phyloP scores from a whole-genome alignment of 1,140 invertebrate genomes.

The Doryteuthis pealeii region DNA sequence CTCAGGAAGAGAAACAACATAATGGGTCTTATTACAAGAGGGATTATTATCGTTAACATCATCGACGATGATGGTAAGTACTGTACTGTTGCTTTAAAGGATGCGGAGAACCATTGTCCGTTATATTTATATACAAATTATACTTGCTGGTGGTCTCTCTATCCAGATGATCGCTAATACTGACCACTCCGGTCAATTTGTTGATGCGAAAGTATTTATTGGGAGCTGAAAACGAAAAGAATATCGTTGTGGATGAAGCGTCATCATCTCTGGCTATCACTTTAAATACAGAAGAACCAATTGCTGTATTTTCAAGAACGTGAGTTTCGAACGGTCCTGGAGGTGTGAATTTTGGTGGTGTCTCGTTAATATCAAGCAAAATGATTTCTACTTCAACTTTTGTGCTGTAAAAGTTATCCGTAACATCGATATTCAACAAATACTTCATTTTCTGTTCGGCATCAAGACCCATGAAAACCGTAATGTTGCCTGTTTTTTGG shows the following conservation, averaged over 20 bases:
- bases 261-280: constrained; percentile 60
- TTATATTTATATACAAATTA: neutral
- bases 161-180: neutral
- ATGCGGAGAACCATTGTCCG: neutral
- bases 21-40: constrained; percentile 26
- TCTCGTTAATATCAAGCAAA: constrained; percentile 90
- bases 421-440: constrained; percentile 67
- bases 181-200: neutral
- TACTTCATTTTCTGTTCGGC: neutral
- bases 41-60: constrained; percentile 42
- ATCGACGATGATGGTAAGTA: constrained; percentile 32
- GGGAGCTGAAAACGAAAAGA: neutral
- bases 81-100: neutral
- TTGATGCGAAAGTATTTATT: neutral
- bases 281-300: constrained; percentile 46
- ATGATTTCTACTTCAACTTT: constrained; percentile 59
- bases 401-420: constrained; percentile 70
- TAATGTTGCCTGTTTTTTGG: neutral
- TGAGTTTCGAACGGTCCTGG: constrained; percentile 81
- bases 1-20: constrained; percentile 21
- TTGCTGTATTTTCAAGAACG: constrained; percentile 74
- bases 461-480: neutral
- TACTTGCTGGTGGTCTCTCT: neutral
- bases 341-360: constrained; percentile 80
- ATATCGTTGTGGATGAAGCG: neutral